Conservation (phyloP, 2,888 invertebrate genomes). For the Bombyx huttoni region DNA sequence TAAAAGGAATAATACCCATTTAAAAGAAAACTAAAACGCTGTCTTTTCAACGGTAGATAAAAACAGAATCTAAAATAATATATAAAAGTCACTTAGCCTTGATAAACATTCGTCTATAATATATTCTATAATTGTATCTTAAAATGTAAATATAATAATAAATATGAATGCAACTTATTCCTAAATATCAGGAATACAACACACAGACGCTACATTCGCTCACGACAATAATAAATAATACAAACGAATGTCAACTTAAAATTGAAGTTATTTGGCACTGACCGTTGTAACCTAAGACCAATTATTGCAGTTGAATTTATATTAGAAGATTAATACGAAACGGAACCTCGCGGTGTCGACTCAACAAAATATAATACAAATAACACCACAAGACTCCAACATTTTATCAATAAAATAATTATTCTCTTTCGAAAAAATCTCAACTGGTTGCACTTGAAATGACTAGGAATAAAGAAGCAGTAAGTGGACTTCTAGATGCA, state of each 20-base stretch:
- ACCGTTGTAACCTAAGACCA: conserved; percentile 37
- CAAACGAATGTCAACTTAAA: conserved; percentile 58
- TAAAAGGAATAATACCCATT: conserved; percentile 4
- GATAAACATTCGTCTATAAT: conserved; percentile 51
- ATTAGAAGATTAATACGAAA: conserved; percentile 18
- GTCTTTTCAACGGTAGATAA: conserved; percentile 39
- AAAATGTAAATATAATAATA: conserved; percentile 65
- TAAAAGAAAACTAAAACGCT: conserved; percentile 54
- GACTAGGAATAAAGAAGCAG: conserved; percentile 70
- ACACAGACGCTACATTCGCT: conserved; percentile 70
- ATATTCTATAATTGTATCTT: conserved; percentile 53
- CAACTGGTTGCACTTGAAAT: conserved; percentile 70
- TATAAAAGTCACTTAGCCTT: conserved; percentile 64
- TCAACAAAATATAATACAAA: conserved; percentile 63
- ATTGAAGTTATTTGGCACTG: conserved; percentile 71
- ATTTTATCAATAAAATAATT: conserved; percentile 44
- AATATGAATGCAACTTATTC: conserved; percentile 71
- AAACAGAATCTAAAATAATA: conserved; percentile 34
- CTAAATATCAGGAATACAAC: conserved; percentile 72
- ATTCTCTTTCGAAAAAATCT: conserved; percentile 58
- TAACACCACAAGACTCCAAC: conserved; percentile 24
- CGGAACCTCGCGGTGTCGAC: conserved; percentile 22
- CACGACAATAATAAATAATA: conserved; percentile 55
- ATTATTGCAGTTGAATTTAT: conserved; percentile 39
- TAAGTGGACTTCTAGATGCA: conserved; percentile 63